A percentile compares a stretch with the other conserved stretches of the same genome.
These are phyloP conservation scores for Pseudobourletiella spinata DNA, from an alignment of 1,140 invertebrate genomes.

Conservation along the genomic window DNA sequence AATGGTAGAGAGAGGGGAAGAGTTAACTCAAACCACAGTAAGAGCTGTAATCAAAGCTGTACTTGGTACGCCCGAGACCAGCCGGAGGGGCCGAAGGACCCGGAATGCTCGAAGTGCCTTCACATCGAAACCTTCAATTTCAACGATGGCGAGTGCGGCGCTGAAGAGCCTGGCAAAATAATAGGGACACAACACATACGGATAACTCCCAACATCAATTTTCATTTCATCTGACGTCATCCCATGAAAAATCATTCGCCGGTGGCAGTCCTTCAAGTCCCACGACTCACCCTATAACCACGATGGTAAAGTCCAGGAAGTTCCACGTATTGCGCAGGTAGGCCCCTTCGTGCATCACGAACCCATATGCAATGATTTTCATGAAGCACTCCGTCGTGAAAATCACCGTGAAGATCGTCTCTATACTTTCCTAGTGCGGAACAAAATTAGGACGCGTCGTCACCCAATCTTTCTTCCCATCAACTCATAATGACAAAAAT, in stretches of 20 bases:
- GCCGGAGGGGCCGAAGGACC: slow-evolving; percentile 52
- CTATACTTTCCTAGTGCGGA: slow-evolving; percentile 98
- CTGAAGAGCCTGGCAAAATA: slow-evolving; percentile 8
- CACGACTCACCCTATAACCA: slow-evolving; percentile 49
- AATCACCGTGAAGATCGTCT: slow-evolving; percentile 96
- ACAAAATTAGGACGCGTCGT: slow-evolving; percentile 38
- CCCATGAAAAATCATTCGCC: neutral
- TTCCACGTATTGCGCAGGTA: slow-evolving; percentile 58
- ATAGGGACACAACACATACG: too few species aligned
- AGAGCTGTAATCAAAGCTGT: slow-evolving; percentile 36
- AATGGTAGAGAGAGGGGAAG: neutral
- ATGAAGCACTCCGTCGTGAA: slow-evolving; percentile 97
- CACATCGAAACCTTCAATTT: slow-evolving; percentile 46
- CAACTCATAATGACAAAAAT: neutral
- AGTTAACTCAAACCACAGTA: too few species aligned
- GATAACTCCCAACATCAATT: too few species aligned
- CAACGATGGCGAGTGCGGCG: slow-evolving; percentile 38
- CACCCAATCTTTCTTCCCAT: neutral
- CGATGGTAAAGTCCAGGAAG: slow-evolving; percentile 57
- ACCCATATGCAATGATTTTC: slow-evolving; percentile 94
- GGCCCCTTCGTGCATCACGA: slow-evolving; percentile 52
- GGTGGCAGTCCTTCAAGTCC: neutral
- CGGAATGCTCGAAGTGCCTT: slow-evolving; percentile 58
- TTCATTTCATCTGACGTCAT: neutral
- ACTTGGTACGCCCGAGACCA: slow-evolving; percentile 64